phyloP scores from a whole-genome alignment of 1,140 invertebrate genomes.

The Penaeus vannamei region DNA sequence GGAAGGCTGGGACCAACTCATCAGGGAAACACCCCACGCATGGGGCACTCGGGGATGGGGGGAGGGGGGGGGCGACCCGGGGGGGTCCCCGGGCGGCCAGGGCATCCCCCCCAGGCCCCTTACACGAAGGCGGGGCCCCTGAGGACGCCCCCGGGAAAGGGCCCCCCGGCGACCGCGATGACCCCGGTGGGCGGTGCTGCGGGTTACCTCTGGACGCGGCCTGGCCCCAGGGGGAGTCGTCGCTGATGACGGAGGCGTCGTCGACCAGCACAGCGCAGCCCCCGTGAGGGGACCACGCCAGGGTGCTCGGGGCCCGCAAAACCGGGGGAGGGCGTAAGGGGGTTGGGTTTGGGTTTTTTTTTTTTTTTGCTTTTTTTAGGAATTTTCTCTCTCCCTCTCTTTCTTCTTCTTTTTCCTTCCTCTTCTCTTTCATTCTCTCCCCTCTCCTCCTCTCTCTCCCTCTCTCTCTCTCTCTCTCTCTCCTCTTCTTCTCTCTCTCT shows the following conservation, averaged over 20 bases:
- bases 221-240: constrained; percentile 58
- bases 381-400: too few relatives aligned
- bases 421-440: too few relatives aligned
- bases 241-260: constrained; percentile 50
- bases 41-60: constrained; percentile 28
- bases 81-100: neutral
- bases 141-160: constrained; percentile 24
- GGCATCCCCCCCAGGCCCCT: constrained; percentile 34
- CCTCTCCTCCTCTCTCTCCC: too few relatives aligned
- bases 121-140: constrained; percentile 18
- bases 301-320: constrained; percentile 48
- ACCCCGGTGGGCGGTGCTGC: neutral
- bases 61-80: constrained; percentile 8
- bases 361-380: too few relatives aligned
- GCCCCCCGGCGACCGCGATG: constrained; percentile 34
- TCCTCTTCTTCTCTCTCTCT: too few relatives aligned
- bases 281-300: constrained; percentile 56
- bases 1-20: neutral
- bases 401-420: too few relatives aligned
- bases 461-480: too few relatives aligned
- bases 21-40: constrained; percentile 65
- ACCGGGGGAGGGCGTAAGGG: too few relatives aligned
- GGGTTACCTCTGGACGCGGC: constrained; percentile 61
- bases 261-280: constrained; percentile 61
- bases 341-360: neutral